Conservation (phyloP, 2,113 vertebrate species). For the Protobothrops flavoviridis region DNA sequence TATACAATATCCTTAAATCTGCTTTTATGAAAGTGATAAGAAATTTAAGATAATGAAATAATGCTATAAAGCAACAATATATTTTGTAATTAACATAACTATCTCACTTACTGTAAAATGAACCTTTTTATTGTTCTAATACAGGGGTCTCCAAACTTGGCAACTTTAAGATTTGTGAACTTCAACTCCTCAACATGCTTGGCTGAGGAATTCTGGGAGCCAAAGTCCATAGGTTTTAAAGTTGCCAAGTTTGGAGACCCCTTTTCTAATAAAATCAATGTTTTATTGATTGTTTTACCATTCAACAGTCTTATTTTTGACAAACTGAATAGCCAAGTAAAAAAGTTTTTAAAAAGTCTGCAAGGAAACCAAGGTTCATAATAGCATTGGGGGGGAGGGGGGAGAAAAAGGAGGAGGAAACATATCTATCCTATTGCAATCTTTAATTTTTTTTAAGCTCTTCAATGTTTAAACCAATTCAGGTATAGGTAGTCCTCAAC, state of each 20-base stretch:
- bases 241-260: neutral
- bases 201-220: too few relatives aligned
- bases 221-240: neutral
- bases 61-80: neutral
- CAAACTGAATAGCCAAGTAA: neutral
- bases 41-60: neutral
- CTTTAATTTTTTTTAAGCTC: neutral
- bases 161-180: too few relatives aligned
- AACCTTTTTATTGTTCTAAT: neutral
- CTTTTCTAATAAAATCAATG: neutral
- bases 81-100: neutral
- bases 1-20: neutral
- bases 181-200: too few relatives aligned
- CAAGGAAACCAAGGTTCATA: neutral
- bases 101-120: neutral
- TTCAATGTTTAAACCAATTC: too few relatives aligned
- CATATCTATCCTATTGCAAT: neutral
- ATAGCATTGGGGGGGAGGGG: neutral
- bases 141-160: too few relatives aligned
- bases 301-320: neutral
- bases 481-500: neutral
- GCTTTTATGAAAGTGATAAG: neutral
- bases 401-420: neutral
- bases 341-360: conserved; percentile 10
- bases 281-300: neutral